phyloP scores from a whole-genome alignment of 2,797 vertebrate genomes.

The Phoxinus dragarum region DNA sequence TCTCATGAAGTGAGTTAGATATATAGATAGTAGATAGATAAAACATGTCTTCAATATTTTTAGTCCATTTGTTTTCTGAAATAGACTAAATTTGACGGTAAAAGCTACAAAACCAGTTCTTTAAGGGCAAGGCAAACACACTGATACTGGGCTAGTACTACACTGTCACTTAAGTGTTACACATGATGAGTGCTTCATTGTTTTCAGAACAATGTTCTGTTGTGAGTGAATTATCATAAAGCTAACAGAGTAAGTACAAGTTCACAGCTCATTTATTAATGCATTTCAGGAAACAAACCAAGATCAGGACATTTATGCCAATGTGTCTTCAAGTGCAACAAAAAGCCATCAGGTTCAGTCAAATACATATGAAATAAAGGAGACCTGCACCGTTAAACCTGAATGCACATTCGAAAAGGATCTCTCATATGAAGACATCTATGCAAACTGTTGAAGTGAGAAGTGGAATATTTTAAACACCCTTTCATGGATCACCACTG shows the following conservation, averaged over 20 bases:
- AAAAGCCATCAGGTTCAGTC: not conserved
- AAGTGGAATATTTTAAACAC: not conserved
- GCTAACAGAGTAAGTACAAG: not conserved
- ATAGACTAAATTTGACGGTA: too few relatives aligned
- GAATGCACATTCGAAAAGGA: not conserved
- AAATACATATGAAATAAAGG: not conserved
- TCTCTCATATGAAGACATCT: not conserved
- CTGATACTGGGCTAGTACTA: too few relatives aligned
- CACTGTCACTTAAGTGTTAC: too few relatives aligned
- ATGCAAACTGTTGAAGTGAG: conserved; percentile 2
- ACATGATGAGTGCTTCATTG: not conserved
- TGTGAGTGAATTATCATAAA: not conserved
- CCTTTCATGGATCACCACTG: not conserved
- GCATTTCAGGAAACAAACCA: not conserved
- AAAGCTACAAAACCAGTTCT: too few relatives aligned
- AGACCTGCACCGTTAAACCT: not conserved
- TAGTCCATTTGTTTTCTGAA: too few relatives aligned
- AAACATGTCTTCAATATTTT: too few relatives aligned
- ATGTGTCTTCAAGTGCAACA: not conserved
- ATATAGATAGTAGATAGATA: too few relatives aligned
- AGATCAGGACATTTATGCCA: not conserved
- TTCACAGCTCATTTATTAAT: not conserved
- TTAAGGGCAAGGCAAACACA: too few relatives aligned
- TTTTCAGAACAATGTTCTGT: not conserved
- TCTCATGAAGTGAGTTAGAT: not conserved